Evolutionary conservation across 2,888 invertebrate genomes (phyloP), one percentile per base, ranked within the genome.

Genomic region (Hemithea aestivaria): DNA sequence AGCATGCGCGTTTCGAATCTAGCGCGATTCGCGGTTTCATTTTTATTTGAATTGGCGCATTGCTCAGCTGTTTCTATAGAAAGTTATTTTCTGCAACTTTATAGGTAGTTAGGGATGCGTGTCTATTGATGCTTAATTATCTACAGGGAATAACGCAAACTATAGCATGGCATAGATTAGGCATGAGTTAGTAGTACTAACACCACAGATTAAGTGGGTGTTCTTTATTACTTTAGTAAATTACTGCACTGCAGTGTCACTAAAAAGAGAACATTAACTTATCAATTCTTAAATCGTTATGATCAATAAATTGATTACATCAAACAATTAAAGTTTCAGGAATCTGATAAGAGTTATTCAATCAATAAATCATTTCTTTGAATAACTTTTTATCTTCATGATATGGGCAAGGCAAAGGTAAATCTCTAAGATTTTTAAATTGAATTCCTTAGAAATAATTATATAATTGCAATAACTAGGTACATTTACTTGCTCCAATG

Each of bases 1-100:
- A 48, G 53, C 53, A 53, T 53, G 53, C 53, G 53, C 42, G 26
- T 24, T 33, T 30, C 33, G 27, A 36, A 29, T 39, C 10, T 10
- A 25, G 27, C 6, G 10, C 10, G 11, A 32, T 46, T 36, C 41
- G 46, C 45, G 38, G 45, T 41, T 45, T 37, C 34, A 40, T 34
- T 43, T 43, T 35, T 38, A 38, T 39, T 39, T 39, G 35, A 39
- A 35, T 39, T 43, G 43, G 36, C 35, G 35, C 36, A 42, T 33
- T 33, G 41, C 36, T 40, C 20, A 33, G 39, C 28, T 38, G 26
- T 39, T 40, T 23, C 26, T 41, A 29, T 33, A 33, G 41, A 36
- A 42, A 42, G 41, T 42, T 42, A 36, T 41, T 33, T 21, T 31
- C 16, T 29, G 10, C 8, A 36, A 41, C 41, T 36, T 41, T 26